phyloP scores from a whole-genome alignment of 2,888 invertebrate species.

The Hartigia nigra region DNA sequence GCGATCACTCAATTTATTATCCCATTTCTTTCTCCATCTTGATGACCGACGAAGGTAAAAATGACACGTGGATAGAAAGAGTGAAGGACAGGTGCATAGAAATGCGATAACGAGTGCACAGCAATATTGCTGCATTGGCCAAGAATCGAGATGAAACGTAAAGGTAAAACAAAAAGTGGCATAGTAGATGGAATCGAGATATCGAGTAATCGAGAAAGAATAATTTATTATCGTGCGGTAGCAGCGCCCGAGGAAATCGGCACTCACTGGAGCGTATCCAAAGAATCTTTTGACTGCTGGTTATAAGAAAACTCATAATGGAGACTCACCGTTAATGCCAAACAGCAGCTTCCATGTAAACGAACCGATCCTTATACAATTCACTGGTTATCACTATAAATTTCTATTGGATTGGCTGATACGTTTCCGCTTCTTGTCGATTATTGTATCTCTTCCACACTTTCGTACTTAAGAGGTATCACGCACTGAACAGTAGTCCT shows the following conservation, averaged over 20 bases:
- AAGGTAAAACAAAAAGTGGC: neutral
- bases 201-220: neutral
- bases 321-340: conserved; percentile 55
- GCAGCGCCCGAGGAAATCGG: conserved; percentile 6
- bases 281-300: conserved; percentile 10
- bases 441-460: neutral
- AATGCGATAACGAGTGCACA: neutral
- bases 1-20: conserved; percentile 55
- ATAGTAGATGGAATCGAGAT: neutral
- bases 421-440: neutral
- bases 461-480: neutral
- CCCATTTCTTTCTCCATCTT: conserved; percentile 30
- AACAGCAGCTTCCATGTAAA: conserved; percentile 45
- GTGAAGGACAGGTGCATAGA: neutral
- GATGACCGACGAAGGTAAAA: conserved; percentile 7
- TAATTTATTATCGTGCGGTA: neutral
- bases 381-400: conserved; percentile 56
- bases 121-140: neutral
- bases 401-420: neutral
- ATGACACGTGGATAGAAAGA: neutral
- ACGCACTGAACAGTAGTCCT: conserved; percentile 1
- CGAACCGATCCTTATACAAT: conserved; percentile 47
- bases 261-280: conserved; percentile 5
- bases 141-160: neutral
- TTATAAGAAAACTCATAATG: conserved; percentile 32